A percentile compares a stretch with the other conserved stretches of the same genome.
Conservation (phyloP, 1,140 invertebrate genomes). For the Drosophila miranda region DNA sequence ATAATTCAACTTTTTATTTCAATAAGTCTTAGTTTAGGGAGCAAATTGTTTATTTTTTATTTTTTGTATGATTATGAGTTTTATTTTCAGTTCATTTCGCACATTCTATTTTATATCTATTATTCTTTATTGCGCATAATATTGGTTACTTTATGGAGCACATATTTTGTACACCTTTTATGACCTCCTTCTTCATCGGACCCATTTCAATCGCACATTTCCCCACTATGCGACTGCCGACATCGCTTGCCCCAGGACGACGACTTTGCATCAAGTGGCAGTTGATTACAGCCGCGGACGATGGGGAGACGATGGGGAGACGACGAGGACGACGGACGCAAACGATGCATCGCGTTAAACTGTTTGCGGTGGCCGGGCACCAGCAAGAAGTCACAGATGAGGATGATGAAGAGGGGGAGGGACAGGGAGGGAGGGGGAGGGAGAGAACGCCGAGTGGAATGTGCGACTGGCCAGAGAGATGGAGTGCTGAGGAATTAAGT, state of each 20-base stretch:
- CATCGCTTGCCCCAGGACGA: slow-evolving; percentile 18
- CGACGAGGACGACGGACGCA: neutral
- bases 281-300: slow-evolving; percentile 61
- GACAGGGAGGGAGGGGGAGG: neutral
- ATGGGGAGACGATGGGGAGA: slow-evolving; percentile 11
- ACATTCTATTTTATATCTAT: no score
- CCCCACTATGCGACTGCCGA: slow-evolving; percentile 19
- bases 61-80: no score
- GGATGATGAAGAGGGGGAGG: neutral
- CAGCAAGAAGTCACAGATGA: slow-evolving; percentile 11
- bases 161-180: no score
- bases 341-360: slow-evolving; percentile 35
- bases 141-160: no score
- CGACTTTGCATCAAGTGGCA: slow-evolving; percentile 43
- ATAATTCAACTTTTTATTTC: no score
- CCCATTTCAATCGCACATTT: no score
- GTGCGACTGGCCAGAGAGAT: slow-evolving; percentile 3
- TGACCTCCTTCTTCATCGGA: no score
- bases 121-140: no score
- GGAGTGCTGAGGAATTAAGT: slow-evolving; percentile 50
- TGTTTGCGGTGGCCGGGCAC: slow-evolving; percentile 29
- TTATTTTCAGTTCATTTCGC: no score
- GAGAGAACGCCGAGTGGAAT: no score
- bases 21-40: no score
- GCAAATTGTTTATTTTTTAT: no score